A percentile compares a stretch with the other conserved stretches of the same genome.
These are phyloP conservation scores for Machaerirhynchus nigripectus DNA, from an alignment of 2,113 vertebrate genomes.

Conservation along the genomic window DNA sequence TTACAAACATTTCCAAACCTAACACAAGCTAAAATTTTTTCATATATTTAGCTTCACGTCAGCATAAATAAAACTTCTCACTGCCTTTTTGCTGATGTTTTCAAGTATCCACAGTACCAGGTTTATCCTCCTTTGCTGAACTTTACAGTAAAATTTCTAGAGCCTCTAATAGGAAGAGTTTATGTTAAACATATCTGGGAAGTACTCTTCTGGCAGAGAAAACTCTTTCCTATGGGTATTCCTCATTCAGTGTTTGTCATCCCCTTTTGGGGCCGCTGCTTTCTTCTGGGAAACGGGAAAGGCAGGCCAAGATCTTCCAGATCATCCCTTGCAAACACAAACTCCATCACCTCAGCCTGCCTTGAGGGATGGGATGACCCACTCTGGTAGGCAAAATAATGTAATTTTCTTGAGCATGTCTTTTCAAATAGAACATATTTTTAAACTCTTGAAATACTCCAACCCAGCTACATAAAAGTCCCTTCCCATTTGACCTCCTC, in stretches of 20 bases:
- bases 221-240: background rate
- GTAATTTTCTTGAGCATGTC: rapidly evolving
- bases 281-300: background rate
- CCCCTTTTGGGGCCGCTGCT: background rate
- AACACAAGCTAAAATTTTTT: background rate
- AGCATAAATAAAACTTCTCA: background rate
- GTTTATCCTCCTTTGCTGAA: background rate
- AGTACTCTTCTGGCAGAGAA: background rate
- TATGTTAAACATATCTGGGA: background rate
- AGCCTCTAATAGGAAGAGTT: background rate
- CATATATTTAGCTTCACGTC: background rate
- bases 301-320: background rate
- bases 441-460: background rate
- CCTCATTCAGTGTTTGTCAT: background rate
- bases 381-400: background rate
- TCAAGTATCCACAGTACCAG: background rate
- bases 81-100: background rate
- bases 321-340: background rate
- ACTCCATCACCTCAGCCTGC: background rate
- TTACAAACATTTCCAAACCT: background rate
- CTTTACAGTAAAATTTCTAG: background rate
- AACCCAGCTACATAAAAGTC: rapidly evolving
- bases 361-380: background rate
- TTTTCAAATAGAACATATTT: background rate
- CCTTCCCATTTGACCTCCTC: background rate